Conservation (phyloP, 2,888 invertebrate species). For the Agrotis exclamationis region DNA sequence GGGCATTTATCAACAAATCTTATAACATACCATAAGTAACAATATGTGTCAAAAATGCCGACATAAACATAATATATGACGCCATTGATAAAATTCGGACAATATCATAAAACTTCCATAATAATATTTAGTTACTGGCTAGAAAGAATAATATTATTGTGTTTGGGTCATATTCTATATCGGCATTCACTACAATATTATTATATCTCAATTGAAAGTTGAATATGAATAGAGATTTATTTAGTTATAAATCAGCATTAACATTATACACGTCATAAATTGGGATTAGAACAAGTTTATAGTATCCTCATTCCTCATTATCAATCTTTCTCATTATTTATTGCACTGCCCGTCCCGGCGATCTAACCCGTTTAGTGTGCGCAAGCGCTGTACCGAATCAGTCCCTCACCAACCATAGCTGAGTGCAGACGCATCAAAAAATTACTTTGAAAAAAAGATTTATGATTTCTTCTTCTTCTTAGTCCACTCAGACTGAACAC, state of each 20-base stretch:
- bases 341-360: no score
- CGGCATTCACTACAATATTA: background rate
- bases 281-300: background rate
- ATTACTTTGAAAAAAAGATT: no score
- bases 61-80: constrained; percentile 36
- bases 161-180: background rate
- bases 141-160: background rate
- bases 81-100: constrained; percentile 35
- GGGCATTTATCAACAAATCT: constrained; percentile 44
- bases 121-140: constrained; percentile 14
- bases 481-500: no score
- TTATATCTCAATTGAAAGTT: background rate
- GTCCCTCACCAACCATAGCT: no score
- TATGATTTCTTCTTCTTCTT: no score
- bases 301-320: no score
- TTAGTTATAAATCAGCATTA: background rate
- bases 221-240: background rate
- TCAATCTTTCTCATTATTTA: no score
- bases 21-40: constrained; percentile 29
- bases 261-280: background rate
- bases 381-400: no score
- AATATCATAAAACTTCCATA: constrained; percentile 25
- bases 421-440: no score
- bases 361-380: no score
- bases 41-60: constrained; percentile 24